phyloP scores from a whole-genome alignment of 2,797 vertebrate species.

The Girardinus metallicus region DNA sequence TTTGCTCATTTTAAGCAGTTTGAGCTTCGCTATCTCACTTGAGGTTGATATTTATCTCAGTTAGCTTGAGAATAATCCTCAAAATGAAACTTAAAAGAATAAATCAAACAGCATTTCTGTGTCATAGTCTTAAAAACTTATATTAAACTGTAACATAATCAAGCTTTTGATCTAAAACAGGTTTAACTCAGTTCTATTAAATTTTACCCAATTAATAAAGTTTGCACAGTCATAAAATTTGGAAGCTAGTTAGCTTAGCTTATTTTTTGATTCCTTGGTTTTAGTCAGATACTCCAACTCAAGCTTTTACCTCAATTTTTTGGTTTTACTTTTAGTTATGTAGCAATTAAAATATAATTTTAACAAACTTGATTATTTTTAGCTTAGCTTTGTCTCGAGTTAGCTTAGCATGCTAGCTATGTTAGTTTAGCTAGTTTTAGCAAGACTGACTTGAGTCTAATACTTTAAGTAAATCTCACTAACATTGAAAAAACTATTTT shows the following conservation, averaged over 20 bases:
- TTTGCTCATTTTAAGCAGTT: background rate
- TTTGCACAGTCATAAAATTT: background rate
- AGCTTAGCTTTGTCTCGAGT: background rate
- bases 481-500: background rate
- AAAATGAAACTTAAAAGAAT: background rate
- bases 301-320: background rate
- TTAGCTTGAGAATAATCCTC: background rate
- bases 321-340: background rate
- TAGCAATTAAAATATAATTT: background rate
- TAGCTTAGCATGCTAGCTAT: background rate
- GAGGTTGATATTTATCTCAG: background rate
- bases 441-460: background rate
- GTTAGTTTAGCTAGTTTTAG: background rate
- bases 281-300: background rate
- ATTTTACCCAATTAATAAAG: background rate
- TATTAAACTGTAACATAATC: background rate
- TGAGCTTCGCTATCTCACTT: background rate
- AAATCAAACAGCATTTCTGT: background rate
- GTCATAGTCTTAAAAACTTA: background rate
- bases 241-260: background rate
- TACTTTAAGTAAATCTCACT: background rate
- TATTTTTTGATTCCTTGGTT: background rate
- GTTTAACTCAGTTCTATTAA: background rate
- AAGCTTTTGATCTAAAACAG: background rate
- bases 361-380: background rate